Evolutionary conservation across 2,113 vertebrate genomes (phyloP).

Genomic region (Arizona elegans): DNA sequence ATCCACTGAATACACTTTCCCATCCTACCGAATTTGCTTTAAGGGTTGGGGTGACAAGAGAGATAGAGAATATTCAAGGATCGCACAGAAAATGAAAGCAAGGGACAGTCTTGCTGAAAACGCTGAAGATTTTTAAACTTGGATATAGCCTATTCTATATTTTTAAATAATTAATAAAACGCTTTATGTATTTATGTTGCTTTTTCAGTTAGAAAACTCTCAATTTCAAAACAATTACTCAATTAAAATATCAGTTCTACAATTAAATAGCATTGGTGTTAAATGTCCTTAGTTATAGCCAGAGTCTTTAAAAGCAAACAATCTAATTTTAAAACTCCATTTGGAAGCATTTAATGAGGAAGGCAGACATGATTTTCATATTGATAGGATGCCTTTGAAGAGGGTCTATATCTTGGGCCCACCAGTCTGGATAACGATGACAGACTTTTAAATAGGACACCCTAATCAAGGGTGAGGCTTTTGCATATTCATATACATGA

Average conservation of each 20-base stretch:
- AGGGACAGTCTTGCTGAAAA: not conserved
- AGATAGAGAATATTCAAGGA: not conserved
- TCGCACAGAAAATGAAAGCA: not conserved
- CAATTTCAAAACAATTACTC: not conserved
- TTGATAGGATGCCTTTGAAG: not conserved
- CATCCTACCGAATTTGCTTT: not conserved
- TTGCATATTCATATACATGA: not conserved
- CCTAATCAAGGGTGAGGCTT: not conserved
- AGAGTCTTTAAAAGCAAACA: not conserved
- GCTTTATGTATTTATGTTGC: not conserved
- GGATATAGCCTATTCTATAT: not conserved
- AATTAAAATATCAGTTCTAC: not conserved
- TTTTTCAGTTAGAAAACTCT: not conserved
- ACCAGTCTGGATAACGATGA: not conserved
- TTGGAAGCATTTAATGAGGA: not conserved
- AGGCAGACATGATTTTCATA: not conserved
- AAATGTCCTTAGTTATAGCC: not conserved
- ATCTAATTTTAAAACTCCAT: not conserved
- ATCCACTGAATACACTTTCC: not conserved
- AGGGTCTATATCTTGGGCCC: not conserved
- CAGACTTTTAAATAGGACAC: not conserved
- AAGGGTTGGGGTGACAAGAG: not conserved
- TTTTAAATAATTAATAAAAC: not conserved
- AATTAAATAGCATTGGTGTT: not conserved
- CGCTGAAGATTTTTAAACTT: not conserved